Conservation (phyloP, 2,797 vertebrate genomes). For the Thaleichthys pacificus region DNA sequence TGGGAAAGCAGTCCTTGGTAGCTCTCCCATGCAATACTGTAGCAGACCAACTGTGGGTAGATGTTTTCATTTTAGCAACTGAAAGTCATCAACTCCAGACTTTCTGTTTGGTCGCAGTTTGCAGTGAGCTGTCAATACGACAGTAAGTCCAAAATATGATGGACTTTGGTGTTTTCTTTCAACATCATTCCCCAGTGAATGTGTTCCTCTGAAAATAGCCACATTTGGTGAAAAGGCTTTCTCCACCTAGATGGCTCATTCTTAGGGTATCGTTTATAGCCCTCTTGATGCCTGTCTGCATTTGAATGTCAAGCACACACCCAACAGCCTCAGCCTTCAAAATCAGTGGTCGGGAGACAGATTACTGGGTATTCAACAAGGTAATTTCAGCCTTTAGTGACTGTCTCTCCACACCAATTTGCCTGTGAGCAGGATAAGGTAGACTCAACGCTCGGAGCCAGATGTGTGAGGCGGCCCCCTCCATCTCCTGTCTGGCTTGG, state of each 20-base stretch:
- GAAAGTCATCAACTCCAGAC: neutral
- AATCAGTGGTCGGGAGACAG: slow-evolving; percentile 16
- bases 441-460: slow-evolving; percentile 31
- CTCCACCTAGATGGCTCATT: no score
- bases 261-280: neutral
- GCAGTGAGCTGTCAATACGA: neutral
- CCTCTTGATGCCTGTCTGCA: slow-evolving; percentile 32
- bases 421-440: slow-evolving; percentile 17
- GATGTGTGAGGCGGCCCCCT: slow-evolving; percentile 37
- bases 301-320: slow-evolving; percentile 47
- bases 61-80: neutral
- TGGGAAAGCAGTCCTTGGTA: slow-evolving; percentile 18
- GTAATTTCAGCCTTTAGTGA: slow-evolving; percentile 44
- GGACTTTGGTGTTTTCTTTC: neutral
- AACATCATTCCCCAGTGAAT: no score
- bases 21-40: neutral
- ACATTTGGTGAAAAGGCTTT: no score
- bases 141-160: neutral
- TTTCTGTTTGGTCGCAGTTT: neutral
- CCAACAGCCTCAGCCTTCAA: slow-evolving; percentile 35
- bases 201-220: neutral
- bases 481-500: slow-evolving; percentile 38
- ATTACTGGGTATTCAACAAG: slow-evolving; percentile 44
- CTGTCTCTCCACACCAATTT: slow-evolving; percentile 42
- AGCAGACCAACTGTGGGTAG: neutral